These are phyloP conservation scores for Heliconius hermathena DNA, from an alignment of 1,140 invertebrate genomes.

Conservation along the genomic window DNA sequence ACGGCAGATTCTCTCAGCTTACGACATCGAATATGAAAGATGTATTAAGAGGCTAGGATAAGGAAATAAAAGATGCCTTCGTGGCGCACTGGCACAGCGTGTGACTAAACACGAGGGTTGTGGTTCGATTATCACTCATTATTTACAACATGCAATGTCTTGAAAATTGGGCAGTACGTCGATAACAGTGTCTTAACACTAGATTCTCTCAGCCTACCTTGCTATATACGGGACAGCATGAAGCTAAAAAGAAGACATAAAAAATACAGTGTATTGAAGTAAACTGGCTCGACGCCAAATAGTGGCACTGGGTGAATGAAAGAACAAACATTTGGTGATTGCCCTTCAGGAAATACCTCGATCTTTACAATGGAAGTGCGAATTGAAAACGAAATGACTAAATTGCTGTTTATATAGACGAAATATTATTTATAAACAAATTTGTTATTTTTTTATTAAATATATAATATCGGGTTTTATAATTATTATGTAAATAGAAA, in stretches of 20 bases:
- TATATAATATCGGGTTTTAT: neutral
- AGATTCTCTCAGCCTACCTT: neutral
- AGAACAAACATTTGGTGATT: conserved; percentile 31
- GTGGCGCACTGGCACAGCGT: neutral
- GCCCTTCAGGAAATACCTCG: conserved; percentile 35
- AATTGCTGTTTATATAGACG: neutral
- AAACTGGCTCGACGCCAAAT: conserved; percentile 25
- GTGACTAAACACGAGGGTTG: no score
- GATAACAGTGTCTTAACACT: neutral
- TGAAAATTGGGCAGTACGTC: no score
- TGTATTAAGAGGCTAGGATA: neutral
- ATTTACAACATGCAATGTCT: no score
- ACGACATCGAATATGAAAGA: neutral
- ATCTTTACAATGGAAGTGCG: conserved; percentile 13
- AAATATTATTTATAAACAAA: neutral
- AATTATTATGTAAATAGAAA: neutral
- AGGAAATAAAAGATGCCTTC: neutral
- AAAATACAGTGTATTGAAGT: neutral
- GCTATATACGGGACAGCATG: no score
- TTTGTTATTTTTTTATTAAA: neutral
- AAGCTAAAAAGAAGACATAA: neutral
- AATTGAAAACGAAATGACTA: conserved; percentile 10
- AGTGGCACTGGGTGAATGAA: conserved; percentile 34
- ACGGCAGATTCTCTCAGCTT: neutral
- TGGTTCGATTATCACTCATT: no score